Evolutionary conservation across 2,797 vertebrate genomes (phyloP), one percentile per base, ranked within the genome.

Genomic region (Schizopygopsis malacanthus): DNA sequence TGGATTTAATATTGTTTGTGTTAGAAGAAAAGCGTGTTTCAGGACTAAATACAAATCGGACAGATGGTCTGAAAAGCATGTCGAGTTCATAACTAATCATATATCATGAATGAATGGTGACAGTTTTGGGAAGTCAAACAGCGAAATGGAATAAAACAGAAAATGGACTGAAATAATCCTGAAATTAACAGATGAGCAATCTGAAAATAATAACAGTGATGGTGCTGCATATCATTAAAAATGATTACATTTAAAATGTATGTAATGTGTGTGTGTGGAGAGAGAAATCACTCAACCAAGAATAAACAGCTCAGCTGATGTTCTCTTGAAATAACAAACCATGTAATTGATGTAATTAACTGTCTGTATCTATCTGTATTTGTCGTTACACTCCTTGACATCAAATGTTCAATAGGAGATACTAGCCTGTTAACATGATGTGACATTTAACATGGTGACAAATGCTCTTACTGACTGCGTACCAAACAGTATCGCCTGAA

Each of bases 171-270:
- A 54, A 80, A 47, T 52, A 10, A 73, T 63, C 28, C 18, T 15
- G 13, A 67, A 50, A 28, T 65, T 33, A 28, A 37, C 0, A 0
- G 61, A 79, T 85, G 86, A 92, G 69, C 83, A 87, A 87, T 84
- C 18, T 61, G 50, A 81, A 70, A 86, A 82, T 50, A 69, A 79
- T 45, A 52, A 81, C 15, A 83, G 70, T 43, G 52, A 61, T n/a
- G 52, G 54, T 75, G 83, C 72, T 15, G n/a, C 81, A 84, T 71
- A 90, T 86, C 82, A 83, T 82, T 88, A n/a, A 77, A 85, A 87
- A 88, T 92, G 89, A 92, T 92, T 91, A 83, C 88, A 91, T 79
- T 39, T 92, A 91, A 92, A 91, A 79, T 59, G 37, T 84, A 71
- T 79, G 45, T 37, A 6, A 3, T 43, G 12, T 79, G 13, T 50